Percentiles rank a stretch among this genome's conserved stretches.
Evolutionary conservation across 1,140 invertebrate genomes (phyloP).

Genomic region (Cydia strobilella): DNA sequence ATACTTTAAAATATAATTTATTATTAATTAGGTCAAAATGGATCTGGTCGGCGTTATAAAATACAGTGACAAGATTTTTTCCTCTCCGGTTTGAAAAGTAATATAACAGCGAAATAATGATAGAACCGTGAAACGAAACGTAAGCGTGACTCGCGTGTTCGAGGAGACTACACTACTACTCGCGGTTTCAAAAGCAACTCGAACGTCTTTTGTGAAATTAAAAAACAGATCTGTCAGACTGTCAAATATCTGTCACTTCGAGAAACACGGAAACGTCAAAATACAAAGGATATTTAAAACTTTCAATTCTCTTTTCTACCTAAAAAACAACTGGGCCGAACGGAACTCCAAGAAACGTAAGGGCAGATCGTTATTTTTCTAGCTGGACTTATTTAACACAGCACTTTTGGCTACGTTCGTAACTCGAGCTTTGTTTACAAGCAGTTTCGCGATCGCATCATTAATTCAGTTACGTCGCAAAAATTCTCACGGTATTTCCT

Average conservation of each 20-base stretch:
- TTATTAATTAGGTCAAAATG: neutral
- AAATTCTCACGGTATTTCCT: constrained; percentile 44
- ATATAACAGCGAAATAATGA: neutral
- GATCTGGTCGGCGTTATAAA: neutral
- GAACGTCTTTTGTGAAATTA: neutral
- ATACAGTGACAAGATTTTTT: constrained; percentile 23
- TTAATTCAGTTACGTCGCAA: constrained; percentile 27
- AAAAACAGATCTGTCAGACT: neutral
- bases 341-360: constrained; percentile 5
- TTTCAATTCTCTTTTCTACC: neutral
- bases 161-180: neutral
- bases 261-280: constrained; percentile 23
- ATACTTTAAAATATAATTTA: constrained; percentile 19
- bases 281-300: constrained; percentile 12
- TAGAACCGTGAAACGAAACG: neutral
- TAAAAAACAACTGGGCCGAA: neutral
- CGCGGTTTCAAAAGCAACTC: neutral
- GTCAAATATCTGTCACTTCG: neutral
- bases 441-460: constrained; percentile 13
- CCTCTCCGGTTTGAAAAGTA: constrained; percentile 9
- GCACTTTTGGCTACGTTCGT: neutral
- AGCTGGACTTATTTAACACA: neutral
- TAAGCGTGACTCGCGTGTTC: neutral
- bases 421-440: neutral
- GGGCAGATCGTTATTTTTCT: neutral